phyloP scores from a whole-genome alignment of 2,113 vertebrate genomes.

The Peucedramus taeniatus region DNA sequence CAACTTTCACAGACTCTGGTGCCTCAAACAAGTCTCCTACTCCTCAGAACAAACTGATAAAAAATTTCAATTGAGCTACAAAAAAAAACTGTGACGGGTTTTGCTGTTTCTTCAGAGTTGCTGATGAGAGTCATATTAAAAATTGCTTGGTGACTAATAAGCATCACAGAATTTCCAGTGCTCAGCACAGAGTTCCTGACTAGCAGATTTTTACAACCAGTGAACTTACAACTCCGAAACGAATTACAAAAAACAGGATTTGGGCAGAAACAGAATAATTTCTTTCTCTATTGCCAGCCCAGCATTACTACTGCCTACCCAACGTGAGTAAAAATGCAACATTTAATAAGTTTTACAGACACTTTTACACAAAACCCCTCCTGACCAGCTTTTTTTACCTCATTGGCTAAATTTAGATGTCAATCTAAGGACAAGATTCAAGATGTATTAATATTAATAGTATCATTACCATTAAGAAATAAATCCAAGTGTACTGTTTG shows the following conservation, averaged over 20 bases:
- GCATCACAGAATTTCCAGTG: not conserved
- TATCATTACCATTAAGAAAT: not conserved
- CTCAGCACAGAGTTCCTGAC: not conserved
- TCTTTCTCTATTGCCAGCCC: not conserved
- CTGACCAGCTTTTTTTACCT: not conserved
- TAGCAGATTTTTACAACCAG: not conserved
- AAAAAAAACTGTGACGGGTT: not conserved
- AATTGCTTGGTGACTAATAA: not conserved
- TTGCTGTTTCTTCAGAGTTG: constrained; percentile 2
- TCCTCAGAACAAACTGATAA: not conserved
- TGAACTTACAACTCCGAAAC: not conserved
- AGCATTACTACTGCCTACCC: not conserved
- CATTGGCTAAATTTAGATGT: not conserved
- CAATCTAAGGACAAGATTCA: not conserved
- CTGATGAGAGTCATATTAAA: not conserved
- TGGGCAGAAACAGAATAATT: not conserved
- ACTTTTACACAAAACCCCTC: not conserved
- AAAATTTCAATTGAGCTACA: not conserved
- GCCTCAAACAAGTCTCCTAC: not conserved
- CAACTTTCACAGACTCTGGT: constrained; percentile 49
- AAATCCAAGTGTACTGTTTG: not conserved
- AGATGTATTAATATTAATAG: not conserved
- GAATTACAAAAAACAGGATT: not conserved
- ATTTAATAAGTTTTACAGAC: not conserved
- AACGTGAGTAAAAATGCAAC: not conserved